These are phyloP conservation scores for Plecotus auritus DNA, from an alignment of 2,113 vertebrate species.

Conservation along the genomic window DNA sequence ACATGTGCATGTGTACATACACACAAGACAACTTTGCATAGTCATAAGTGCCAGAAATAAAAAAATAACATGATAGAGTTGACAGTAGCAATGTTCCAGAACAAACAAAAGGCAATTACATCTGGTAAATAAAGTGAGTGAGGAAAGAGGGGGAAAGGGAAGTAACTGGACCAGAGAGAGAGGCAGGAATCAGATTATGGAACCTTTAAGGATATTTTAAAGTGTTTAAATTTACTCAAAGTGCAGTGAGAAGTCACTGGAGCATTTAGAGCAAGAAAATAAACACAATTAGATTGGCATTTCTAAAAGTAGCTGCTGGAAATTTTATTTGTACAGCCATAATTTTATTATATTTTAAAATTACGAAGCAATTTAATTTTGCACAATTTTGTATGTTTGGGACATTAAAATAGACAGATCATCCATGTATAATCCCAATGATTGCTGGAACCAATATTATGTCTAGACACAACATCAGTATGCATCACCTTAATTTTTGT, in stretches of 20 bases:
- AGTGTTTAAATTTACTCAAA: not conserved
- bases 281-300: conserved; percentile 29
- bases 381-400: not conserved
- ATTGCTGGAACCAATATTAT: not conserved
- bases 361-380: conserved; percentile 30
- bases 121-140: not conserved
- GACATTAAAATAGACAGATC: conserved; percentile 7
- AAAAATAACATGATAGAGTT: not conserved
- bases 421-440: not conserved
- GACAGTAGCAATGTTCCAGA: not conserved
- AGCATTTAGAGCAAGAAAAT: not conserved
- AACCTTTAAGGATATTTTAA: not conserved
- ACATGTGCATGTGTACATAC: not conserved
- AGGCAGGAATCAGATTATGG: not conserved
- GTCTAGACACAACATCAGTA: not conserved
- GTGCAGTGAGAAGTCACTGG: not conserved
- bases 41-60: not conserved
- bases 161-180: not conserved
- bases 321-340: conserved; percentile 12
- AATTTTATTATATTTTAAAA: not conserved
- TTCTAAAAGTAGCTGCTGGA: conserved; percentile 6
- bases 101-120: not conserved
- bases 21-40: not conserved
- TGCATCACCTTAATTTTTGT: conserved; percentile 14
- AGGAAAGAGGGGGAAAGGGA: not conserved